Conservation (phyloP, 2,888 invertebrate species). For the Hecatera dysodea region DNA sequence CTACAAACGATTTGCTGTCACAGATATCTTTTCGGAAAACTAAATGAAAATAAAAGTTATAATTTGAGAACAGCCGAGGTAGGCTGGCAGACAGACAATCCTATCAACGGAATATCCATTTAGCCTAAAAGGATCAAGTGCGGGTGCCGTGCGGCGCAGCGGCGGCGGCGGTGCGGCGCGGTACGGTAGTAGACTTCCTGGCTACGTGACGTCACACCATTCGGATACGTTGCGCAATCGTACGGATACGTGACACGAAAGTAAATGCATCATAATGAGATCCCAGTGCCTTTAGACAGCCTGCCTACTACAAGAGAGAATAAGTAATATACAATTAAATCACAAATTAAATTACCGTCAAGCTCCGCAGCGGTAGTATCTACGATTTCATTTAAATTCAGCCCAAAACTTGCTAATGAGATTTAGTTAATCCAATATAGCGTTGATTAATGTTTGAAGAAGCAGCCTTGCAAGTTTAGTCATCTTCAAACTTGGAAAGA, state of each 20-base stretch:
- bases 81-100: slow-evolving; percentile 77
- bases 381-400: slow-evolving; percentile 54
- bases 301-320: slow-evolving; percentile 45
- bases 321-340: slow-evolving; percentile 53
- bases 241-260: slow-evolving; percentile 67
- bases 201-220: slow-evolving; percentile 75
- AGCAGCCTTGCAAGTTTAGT: slow-evolving; percentile 22
- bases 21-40: slow-evolving; percentile 33
- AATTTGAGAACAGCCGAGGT: slow-evolving; percentile 53
- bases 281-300: slow-evolving; percentile 42
- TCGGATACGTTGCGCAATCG: slow-evolving; percentile 65
- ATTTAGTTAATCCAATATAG: slow-evolving; percentile 47
- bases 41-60: slow-evolving; percentile 33
- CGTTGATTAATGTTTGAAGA: slow-evolving; percentile 36
- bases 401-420: slow-evolving; percentile 45
- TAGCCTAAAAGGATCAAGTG: slow-evolving; percentile 85
- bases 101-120: slow-evolving; percentile 81
- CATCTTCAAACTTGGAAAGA: slow-evolving; percentile 16
- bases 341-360: slow-evolving; percentile 47
- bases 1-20: slow-evolving; percentile 46
- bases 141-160: slow-evolving; percentile 56
- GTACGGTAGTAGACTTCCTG: slow-evolving; percentile 79
- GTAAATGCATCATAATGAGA: slow-evolving; percentile 59
- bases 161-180: slow-evolving; percentile 54
- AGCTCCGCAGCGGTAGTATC: slow-evolving; percentile 35